These are phyloP conservation scores for Chaetophractus vellerosus DNA, from an alignment of 2,797 vertebrate genomes.

Conservation along the genomic window DNA sequence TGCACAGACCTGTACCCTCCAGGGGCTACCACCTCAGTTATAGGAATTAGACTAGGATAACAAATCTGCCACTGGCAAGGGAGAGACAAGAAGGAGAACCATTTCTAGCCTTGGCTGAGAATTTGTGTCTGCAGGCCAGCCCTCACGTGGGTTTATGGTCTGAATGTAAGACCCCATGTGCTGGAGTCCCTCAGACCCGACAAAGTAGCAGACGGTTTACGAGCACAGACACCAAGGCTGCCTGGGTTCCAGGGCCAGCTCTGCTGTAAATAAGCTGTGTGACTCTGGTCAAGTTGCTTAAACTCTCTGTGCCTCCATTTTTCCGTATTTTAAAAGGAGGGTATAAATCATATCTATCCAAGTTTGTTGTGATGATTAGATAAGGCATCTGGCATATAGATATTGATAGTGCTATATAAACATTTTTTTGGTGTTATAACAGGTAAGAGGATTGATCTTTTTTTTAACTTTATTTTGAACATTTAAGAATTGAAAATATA, in stretches of 20 bases:
- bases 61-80: no score
- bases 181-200: neutral
- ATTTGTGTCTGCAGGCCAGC: no score
- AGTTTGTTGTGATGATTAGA: no score
- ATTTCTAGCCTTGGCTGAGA: neutral
- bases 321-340: neutral
- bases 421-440: no score
- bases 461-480: no score
- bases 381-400: neutral
- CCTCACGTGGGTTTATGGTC: rapidly evolving
- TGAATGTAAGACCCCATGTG: neutral
- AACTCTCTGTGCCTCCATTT: neutral
- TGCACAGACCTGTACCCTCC: rapidly evolving
- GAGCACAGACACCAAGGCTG: neutral
- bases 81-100: neutral
- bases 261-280: neutral
- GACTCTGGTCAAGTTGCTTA: no score
- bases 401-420: no score
- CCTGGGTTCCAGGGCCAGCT: neutral
- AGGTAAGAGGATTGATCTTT: no score
- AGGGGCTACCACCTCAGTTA: neutral
- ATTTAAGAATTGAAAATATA: no score
- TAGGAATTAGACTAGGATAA: rapidly evolving
- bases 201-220: rapidly evolving
- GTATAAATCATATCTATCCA: neutral